phyloP scores from a whole-genome alignment of 2,888 invertebrate genomes.

The Pristionchus maxplancki region DNA sequence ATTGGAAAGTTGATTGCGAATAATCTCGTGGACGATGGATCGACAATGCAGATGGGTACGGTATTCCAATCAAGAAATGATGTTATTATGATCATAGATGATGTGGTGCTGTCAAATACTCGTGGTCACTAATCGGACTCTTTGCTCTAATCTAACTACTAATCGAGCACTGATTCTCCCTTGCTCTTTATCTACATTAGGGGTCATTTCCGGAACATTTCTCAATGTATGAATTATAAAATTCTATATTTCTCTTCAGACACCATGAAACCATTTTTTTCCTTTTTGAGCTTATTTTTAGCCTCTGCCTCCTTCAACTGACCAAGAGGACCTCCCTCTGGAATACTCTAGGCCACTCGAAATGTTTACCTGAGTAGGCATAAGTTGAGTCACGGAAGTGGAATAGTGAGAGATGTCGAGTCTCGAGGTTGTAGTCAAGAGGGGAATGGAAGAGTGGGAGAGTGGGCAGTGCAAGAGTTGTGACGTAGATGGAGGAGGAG shows the following conservation, averaged over 20 bases:
- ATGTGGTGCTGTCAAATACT: not conserved
- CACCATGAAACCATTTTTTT: not conserved
- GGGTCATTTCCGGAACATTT: not conserved
- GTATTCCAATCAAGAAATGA: not conserved
- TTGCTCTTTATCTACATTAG: not conserved
- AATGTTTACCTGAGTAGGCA: not conserved
- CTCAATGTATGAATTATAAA: not conserved
- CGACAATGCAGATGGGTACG: conserved; percentile 89
- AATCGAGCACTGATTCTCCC: not conserved
- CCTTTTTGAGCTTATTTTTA: not conserved
- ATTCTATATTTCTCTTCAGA: not conserved
- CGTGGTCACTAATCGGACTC: not conserved
- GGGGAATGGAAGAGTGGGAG: not conserved
- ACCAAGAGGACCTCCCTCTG: not conserved
- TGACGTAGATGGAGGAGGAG: not conserved
- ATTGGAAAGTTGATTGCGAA: conserved; percentile 92
- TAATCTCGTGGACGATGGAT: conserved; percentile 92
- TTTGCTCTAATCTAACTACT: not conserved
- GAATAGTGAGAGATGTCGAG: not conserved
- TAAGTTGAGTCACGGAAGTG: conserved; percentile 24
- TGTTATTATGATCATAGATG: not conserved
- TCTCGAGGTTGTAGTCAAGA: conserved; percentile 1
- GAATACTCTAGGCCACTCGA: not conserved
- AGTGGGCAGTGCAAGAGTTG: not conserved
- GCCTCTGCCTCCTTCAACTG: not conserved